Conservation (phyloP, 2,797 vertebrate genomes). For the Miichthys miiuy region DNA sequence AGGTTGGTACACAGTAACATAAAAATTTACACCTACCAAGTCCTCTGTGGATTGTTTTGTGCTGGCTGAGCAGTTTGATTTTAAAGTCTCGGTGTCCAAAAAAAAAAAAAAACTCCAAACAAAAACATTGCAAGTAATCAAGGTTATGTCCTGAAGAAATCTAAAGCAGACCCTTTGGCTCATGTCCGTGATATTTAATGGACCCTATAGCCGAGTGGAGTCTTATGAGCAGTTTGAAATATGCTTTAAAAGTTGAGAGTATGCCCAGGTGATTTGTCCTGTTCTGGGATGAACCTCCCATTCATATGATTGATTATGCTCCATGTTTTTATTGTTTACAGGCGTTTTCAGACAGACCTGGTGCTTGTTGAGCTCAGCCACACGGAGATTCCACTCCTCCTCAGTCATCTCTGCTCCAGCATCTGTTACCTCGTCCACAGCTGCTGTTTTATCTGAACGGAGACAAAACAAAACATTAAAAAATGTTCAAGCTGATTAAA, state of each 20-base stretch:
- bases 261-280: not conserved
- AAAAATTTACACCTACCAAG: slow-evolving; percentile 30
- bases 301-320: not conserved
- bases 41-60: slow-evolving; percentile 29
- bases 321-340: not conserved
- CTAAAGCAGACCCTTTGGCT: slow-evolving; percentile 5
- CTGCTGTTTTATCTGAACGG: slow-evolving; percentile 85
- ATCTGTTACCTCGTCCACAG: slow-evolving; percentile 78
- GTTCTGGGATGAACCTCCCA: not conserved
- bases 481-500: not conserved
- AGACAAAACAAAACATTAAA: not conserved
- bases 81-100: slow-evolving; percentile 38
- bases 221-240: slow-evolving; percentile 12
- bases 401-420: slow-evolving; percentile 89
- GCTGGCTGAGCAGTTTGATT: slow-evolving; percentile 44
- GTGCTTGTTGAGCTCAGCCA: slow-evolving; percentile 96
- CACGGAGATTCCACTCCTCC: slow-evolving; percentile 92
- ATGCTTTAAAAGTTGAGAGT: not conserved
- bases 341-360: slow-evolving; percentile 87
- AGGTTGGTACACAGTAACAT: slow-evolving; percentile 38
- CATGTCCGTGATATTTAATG: slow-evolving; percentile 7
- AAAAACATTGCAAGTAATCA: slow-evolving; percentile 31
- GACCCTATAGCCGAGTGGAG: slow-evolving; percentile 3
- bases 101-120: not conserved
- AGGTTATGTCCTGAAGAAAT: slow-evolving; percentile 12